A percentile compares a stretch with the other conserved stretches of the same genome.
phyloP scores from a whole-genome alignment of 1,140 invertebrate species.

The Cydia pomonella region DNA sequence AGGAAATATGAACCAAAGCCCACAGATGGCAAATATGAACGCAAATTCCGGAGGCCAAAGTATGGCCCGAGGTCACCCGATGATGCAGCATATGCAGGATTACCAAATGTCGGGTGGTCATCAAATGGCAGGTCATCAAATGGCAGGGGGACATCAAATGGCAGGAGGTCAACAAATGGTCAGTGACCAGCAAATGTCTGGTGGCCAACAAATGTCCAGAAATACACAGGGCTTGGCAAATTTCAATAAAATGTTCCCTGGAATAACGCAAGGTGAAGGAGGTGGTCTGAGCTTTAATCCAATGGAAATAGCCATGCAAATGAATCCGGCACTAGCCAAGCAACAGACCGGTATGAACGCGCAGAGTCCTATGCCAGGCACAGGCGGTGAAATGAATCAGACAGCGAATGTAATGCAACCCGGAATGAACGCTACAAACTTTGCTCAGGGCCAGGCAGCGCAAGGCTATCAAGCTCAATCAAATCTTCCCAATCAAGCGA shows the following conservation, averaged over 20 bases:
- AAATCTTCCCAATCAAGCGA: background rate
- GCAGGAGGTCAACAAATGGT: background rate
- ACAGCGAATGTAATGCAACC: conserved; percentile 35
- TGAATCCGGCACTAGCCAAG: conserved; percentile 73
- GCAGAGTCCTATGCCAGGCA: conserved; percentile 55
- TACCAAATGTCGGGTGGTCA: background rate
- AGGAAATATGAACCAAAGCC: conserved; percentile 29
- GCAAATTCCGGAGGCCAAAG: conserved; percentile 40
- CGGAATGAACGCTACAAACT: conserved; percentile 35
- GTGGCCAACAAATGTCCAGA: background rate
- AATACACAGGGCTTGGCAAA: conserved; percentile 60
- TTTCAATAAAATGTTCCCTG: conserved; percentile 74
- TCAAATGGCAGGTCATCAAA: background rate
- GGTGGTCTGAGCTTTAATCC: conserved; percentile 71
- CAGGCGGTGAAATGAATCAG: conserved; percentile 23
- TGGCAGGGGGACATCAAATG: background rate
- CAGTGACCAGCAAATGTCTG: conserved; percentile 2
- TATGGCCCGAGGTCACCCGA: conserved; percentile 48
- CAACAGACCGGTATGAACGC: conserved; percentile 56
- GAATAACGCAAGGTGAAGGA: conserved; percentile 44
- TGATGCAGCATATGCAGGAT: background rate
- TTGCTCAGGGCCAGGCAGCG: conserved; percentile 30
- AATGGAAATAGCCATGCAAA: conserved; percentile 74
- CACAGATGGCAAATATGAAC: conserved; percentile 31
- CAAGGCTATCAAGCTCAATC: conserved; percentile 19